Evolutionary conservation across 23 tunicate species (phyloP), one percentile per base, ranked within the genome.

Genomic region (Styela plicata): DNA sequence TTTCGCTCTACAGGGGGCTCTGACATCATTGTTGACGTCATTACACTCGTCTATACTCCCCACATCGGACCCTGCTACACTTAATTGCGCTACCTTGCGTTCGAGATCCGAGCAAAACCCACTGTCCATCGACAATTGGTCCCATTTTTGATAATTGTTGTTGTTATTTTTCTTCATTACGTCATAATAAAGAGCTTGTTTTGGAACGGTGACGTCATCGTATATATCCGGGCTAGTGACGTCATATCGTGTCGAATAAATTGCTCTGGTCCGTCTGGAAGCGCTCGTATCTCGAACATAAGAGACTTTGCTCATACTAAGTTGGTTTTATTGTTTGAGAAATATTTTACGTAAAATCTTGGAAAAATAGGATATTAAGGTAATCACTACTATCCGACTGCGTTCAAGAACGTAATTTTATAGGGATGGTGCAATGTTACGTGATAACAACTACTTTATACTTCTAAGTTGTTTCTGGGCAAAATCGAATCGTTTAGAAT

Each of bases 81-180:
- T 62, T 62, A 63, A 44, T 29, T 53, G 80, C 63, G 32, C 32
- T n/a, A 24, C 37, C 63, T 63, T 53, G 33, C 80, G 74, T 33
- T 86, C 90, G 24, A 74, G 63, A 57, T 89, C 94, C 16, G 94
- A 89, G 63, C 85, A 37, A 33, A 89, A 89, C 0, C 94, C 94
- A 66, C 88, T 84, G 79, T 89, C 94, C 20, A 74, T 57, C 1
- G 94, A 89, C 27, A 74, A 27, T 34, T 83, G 80, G 20, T 88
- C 93, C 87, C 87, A 88, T 61, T 67, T 67, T 24, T 21, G 30
- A 25, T 67, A 29, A 24, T 1, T 67, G 22, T 67, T 44, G 57
- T 44, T 44, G 57, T 27, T 66, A n/a, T n/a, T n/a, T n/a, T n/a
- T n/a, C n/a, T n/a, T n/a, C n/a, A n/a, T n/a, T n/a, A n/a, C n/a